Percentiles rank a stretch among this genome's conserved stretches.
Conservation (phyloP, 2,113 vertebrate genomes). For the Bos indicus region DNA sequence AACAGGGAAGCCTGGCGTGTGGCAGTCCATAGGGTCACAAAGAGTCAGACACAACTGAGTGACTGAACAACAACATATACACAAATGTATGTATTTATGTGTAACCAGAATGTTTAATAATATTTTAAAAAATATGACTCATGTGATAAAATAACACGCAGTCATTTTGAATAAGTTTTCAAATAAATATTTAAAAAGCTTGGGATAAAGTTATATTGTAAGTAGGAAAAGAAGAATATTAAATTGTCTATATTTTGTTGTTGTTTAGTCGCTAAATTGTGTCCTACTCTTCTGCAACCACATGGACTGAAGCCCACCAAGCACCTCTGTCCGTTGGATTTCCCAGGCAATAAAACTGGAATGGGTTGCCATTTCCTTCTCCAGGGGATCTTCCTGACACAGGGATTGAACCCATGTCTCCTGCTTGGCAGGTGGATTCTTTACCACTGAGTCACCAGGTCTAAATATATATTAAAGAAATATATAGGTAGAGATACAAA, state of each 20-base stretch:
- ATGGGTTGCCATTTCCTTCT: not conserved
- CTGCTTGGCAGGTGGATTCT: not conserved
- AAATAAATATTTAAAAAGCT: constrained; percentile 15
- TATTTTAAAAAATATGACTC: not conserved
- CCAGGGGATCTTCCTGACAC: not conserved
- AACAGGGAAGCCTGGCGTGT: not conserved
- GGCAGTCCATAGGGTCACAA: not conserved
- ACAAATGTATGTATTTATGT: not conserved
- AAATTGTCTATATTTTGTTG: not conserved
- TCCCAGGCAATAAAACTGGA: not conserved
- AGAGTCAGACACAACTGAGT: not conserved
- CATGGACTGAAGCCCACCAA: not conserved
- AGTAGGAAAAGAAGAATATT: not conserved
- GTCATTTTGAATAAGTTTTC: not conserved
- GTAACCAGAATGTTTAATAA: not conserved
- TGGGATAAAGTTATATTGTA: not conserved
- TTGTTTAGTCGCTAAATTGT: not conserved
- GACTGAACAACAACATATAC: not conserved
- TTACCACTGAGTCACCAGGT: not conserved
- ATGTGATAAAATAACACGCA: not conserved
- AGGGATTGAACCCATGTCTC: not conserved
- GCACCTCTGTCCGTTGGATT: not conserved
- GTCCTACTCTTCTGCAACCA: not conserved
- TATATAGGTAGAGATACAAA: not conserved
- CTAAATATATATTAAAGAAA: not conserved